Percentiles rank a stretch among this genome's conserved stretches.
Evolutionary conservation across 1,140 invertebrate genomes (phyloP).

Genomic region (Heliconius melpomene): DNA sequence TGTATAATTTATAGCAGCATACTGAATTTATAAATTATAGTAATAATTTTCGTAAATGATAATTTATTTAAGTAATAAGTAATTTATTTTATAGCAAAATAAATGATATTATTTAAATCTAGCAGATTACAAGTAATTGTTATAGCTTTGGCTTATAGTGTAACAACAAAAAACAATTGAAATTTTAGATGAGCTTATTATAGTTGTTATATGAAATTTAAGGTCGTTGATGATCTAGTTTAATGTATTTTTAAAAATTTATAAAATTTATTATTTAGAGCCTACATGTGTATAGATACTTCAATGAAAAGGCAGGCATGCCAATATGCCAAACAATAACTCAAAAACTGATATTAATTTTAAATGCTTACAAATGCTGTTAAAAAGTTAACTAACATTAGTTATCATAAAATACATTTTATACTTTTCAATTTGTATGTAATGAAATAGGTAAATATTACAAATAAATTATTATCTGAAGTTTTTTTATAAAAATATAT

Average conservation of each 20-base stretch:
- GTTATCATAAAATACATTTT: too few relatives aligned
- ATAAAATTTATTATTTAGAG: background rate
- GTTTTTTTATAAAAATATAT: too few relatives aligned
- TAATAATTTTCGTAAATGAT: background rate
- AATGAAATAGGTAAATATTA: too few relatives aligned
- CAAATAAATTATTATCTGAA: too few relatives aligned
- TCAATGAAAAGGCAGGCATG: too few relatives aligned
- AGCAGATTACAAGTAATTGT: background rate
- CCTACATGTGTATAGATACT: background rate
- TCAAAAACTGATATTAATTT: background rate
- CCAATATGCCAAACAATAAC: background rate
- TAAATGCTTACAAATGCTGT: too few relatives aligned
- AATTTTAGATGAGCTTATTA: too few relatives aligned
- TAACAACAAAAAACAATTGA: too few relatives aligned
- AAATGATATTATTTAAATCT: conserved; percentile 7
- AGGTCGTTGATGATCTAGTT: background rate
- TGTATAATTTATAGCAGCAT: too few relatives aligned
- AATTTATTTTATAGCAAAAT: conserved; percentile 6
- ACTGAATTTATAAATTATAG: background rate
- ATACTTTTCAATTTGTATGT: too few relatives aligned
- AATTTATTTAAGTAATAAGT: background rate
- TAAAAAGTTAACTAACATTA: too few relatives aligned
- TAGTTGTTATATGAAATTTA: background rate
- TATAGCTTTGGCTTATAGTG: too few relatives aligned
- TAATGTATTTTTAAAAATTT: background rate